A percentile compares a stretch with the other conserved stretches of the same genome.
These are phyloP conservation scores for Tricholaema leucomelas DNA, from an alignment of 2,113 vertebrate species.

Conservation along the genomic window DNA sequence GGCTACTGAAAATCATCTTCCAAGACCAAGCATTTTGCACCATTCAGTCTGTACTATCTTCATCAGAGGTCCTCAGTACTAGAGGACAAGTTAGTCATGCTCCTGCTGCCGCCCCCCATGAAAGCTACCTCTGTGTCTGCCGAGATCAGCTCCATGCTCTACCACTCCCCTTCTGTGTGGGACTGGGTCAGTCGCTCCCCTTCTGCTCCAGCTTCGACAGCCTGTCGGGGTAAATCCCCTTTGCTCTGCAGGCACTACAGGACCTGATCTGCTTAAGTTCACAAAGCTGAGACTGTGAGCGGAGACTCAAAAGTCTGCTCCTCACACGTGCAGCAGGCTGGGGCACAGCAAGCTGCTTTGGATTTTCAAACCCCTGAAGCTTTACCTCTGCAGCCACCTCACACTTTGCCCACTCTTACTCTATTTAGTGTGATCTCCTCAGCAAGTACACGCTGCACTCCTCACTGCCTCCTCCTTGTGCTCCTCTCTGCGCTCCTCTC, in stretches of 20 bases:
- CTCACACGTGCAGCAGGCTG: rapidly evolving
- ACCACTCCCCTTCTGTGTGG: neutral
- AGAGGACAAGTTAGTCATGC: neutral
- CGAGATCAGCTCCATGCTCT: neutral
- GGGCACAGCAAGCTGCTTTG: neutral
- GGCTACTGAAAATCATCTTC: neutral
- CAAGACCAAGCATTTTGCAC: neutral
- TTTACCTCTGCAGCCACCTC: neutral
- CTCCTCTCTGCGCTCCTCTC: too few species aligned
- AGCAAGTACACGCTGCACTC: neutral
- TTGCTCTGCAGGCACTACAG: too few species aligned
- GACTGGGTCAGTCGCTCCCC: neutral
- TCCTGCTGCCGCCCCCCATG: neutral
- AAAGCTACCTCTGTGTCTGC: neutral
- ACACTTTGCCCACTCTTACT: neutral
- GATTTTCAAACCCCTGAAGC: neutral
- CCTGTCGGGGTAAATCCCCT: neutral
- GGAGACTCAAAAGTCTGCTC: neutral
- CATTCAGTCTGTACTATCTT: neutral
- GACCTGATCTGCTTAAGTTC: neutral
- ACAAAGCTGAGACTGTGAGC: neutral
- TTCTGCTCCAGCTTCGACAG: neutral
- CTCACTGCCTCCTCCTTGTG: neutral
- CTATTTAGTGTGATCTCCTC: neutral
- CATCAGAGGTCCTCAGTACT: neutral